Conservation (phyloP, 2,113 vertebrate genomes). For the Hyperoodon ampullatus region DNA sequence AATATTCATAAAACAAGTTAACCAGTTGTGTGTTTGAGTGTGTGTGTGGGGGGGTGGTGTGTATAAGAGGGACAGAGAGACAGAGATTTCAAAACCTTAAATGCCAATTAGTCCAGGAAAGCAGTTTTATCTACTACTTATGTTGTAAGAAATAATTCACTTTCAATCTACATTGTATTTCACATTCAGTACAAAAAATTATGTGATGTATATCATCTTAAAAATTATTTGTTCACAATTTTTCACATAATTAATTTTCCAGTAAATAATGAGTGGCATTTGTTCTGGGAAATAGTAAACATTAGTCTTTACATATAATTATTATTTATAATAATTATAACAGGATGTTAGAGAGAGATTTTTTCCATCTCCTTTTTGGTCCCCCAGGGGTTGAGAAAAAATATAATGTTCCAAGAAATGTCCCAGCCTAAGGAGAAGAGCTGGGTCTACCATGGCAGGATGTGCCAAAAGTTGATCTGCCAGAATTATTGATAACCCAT, state of each 20-base stretch:
- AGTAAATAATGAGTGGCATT: conserved; percentile 4
- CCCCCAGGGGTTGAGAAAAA: background rate
- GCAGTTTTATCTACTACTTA: background rate
- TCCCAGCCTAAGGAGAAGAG: background rate
- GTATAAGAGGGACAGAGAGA: background rate
- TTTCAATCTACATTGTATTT: background rate
- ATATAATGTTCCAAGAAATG: background rate
- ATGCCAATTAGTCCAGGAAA: background rate
- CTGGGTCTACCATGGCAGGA: background rate
- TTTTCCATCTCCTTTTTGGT: background rate
- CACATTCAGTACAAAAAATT: background rate
- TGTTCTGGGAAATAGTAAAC: background rate
- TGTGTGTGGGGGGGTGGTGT: background rate
- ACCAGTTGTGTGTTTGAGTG: background rate
- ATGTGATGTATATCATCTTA: background rate
- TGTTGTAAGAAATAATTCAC: background rate
- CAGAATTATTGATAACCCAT: background rate
- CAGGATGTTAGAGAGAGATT: background rate
- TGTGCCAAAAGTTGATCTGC: background rate
- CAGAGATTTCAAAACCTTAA: background rate
- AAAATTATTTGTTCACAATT: conserved; percentile 1
- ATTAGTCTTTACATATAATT: background rate
- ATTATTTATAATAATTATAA: background rate
- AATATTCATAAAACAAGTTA: background rate
- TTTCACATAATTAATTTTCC: background rate